Percentiles rank a stretch among this genome's conserved stretches.
These are phyloP conservation scores for Troides oblongomaculatus DNA, from an alignment of 2,888 invertebrate genomes.

Conservation along the genomic window DNA sequence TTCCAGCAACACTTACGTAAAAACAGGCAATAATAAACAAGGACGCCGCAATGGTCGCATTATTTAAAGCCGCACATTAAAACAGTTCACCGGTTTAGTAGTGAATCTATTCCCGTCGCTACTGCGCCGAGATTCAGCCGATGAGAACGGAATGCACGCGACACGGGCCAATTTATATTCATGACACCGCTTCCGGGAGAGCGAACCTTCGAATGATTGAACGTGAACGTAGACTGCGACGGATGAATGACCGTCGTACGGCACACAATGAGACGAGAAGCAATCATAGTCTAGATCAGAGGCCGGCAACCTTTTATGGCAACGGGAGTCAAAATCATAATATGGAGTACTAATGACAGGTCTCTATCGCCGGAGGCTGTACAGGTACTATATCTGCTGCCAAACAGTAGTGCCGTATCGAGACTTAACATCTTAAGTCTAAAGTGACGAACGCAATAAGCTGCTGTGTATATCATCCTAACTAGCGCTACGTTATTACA, in stretches of 20 bases:
- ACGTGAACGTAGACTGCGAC: conserved; percentile 3
- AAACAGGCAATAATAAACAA: conserved; percentile 1
- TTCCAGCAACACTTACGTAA: conserved; percentile 15
- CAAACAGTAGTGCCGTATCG: too few species aligned
- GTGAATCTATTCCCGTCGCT: conserved; percentile 15
- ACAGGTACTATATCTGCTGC: too few species aligned
- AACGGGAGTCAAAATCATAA: too few species aligned
- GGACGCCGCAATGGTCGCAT: not conserved
- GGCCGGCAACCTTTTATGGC: too few species aligned
- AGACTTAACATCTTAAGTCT: too few species aligned
- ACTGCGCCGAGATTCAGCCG: not conserved
- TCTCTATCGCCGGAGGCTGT: too few species aligned
- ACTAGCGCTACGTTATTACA: too few species aligned
- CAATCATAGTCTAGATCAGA: too few species aligned
- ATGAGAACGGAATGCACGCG: conserved; percentile 19
- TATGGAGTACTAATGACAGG: too few species aligned
- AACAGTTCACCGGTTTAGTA: conserved; percentile 6
- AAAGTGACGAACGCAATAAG: too few species aligned
- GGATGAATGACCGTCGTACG: conserved; percentile 8
- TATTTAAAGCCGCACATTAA: conserved; percentile 13
- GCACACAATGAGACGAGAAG: too few species aligned
- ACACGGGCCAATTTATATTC: conserved; percentile 21
- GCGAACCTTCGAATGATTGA: conserved; percentile 18
- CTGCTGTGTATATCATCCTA: too few species aligned
- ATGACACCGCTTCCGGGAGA: conserved; percentile 24